These are phyloP conservation scores for Scalopus aquaticus DNA, from an alignment of 2,113 vertebrate genomes.

Conservation along the genomic window DNA sequence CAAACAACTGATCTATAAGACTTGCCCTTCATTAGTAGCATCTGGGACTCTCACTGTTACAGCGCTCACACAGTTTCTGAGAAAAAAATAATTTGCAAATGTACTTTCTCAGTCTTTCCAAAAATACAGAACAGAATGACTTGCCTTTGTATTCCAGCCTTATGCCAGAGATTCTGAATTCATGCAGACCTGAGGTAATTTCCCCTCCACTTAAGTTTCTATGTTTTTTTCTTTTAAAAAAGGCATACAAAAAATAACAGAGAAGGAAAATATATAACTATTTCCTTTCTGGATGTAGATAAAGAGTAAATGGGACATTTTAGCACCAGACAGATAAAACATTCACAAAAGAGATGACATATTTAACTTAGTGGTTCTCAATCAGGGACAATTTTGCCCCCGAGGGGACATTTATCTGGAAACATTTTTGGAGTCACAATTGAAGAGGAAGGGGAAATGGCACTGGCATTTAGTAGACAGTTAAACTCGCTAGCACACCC, in stretches of 20 bases:
- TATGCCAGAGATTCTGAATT: neutral
- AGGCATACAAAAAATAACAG: neutral
- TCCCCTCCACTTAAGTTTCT: constrained; percentile 58
- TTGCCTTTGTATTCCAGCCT: neutral
- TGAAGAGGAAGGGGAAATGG: neutral
- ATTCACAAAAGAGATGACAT: constrained; percentile 40
- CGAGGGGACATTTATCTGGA: neutral
- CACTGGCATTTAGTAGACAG: too few species aligned
- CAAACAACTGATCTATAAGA: neutral
- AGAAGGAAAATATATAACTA: constrained; percentile 37
- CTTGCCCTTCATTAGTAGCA: neutral
- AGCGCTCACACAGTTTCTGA: neutral
- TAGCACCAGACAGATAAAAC: constrained; percentile 47
- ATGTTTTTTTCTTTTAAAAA: constrained; percentile 48
- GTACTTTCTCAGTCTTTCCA: neutral
- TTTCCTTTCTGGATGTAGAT: constrained; percentile 63
- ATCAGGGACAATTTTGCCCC: neutral
- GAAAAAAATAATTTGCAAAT: neutral
- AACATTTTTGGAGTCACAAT: neutral
- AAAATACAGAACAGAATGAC: neutral
- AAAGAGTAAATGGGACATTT: constrained; percentile 24
- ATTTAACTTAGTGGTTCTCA: neutral
- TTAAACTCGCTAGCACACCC: neutral
- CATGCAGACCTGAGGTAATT: neutral
- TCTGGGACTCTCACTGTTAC: neutral